These are phyloP conservation scores for Sebastolobus altivelis DNA, from an alignment of 2,797 vertebrate genomes.

Conservation along the genomic window DNA sequence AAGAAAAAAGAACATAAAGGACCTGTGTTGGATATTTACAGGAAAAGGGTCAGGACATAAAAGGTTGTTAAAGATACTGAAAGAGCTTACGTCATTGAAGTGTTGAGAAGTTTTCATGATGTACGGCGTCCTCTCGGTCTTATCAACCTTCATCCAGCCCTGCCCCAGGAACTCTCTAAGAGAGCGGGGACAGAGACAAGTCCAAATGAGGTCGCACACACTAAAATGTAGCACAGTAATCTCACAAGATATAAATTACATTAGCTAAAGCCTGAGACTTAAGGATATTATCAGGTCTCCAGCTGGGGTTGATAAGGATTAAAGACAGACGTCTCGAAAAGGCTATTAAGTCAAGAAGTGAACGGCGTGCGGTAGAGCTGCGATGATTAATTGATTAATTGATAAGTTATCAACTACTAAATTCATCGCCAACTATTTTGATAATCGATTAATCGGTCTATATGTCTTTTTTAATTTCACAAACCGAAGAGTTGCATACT, in stretches of 20 bases:
- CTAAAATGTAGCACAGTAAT: neutral
- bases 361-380: no score
- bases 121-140: constrained; percentile 93
- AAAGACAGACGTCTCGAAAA: neutral
- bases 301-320: neutral
- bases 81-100: constrained; percentile 92
- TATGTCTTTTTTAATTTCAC: neutral
- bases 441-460: no score
- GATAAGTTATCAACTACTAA: no score
- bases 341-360: neutral
- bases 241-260: neutral
- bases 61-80: neutral
- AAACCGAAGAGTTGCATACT: neutral
- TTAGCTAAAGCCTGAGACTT: neutral
- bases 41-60: neutral
- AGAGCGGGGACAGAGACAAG: constrained; percentile 33
- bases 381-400: no score
- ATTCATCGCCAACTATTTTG: no score
- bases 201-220: constrained; percentile 6
- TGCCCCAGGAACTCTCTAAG: constrained; percentile 96
- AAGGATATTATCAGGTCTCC: neutral
- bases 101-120: constrained; percentile 98
- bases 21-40: neutral
- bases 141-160: constrained; percentile 97
- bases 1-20: neutral